These are phyloP conservation scores for Balearica regulorum DNA, from an alignment of 2,797 vertebrate species.

Conservation along the genomic window DNA sequence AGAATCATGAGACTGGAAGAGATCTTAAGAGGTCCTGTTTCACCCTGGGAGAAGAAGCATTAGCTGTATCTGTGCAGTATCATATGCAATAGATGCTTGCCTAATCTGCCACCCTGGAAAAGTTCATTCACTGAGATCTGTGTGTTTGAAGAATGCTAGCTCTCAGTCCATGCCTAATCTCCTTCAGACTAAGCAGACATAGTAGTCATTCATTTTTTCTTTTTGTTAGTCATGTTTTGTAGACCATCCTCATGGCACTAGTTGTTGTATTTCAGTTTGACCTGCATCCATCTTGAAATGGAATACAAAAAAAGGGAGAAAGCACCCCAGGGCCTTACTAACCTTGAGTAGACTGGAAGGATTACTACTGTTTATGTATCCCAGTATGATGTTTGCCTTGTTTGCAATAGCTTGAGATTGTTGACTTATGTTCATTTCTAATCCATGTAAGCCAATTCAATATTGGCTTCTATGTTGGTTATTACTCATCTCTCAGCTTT, in stretches of 20 bases:
- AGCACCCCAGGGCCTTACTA: background rate
- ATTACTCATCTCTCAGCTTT: constrained; percentile 1
- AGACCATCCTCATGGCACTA: background rate
- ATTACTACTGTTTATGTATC: background rate
- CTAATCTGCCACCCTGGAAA: background rate
- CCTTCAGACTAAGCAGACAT: background rate
- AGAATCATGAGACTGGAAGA: background rate
- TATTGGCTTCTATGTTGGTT: background rate
- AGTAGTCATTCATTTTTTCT: background rate
- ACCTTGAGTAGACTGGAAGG: background rate
- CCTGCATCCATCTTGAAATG: background rate
- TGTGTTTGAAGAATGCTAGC: background rate
- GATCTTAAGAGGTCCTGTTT: background rate
- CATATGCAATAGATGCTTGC: background rate
- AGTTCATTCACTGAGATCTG: background rate
- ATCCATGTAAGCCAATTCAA: background rate
- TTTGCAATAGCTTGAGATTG: background rate
- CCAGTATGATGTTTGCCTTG: background rate
- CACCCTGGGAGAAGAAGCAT: background rate
- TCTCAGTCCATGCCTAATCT: background rate
- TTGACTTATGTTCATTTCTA: background rate
- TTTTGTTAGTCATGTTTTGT: background rate
- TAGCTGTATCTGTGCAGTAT: background rate
- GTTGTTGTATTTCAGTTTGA: background rate
- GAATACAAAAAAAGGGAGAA: background rate